phyloP scores from a whole-genome alignment of 2,888 invertebrate genomes.

The Tetranychus truncatus region DNA sequence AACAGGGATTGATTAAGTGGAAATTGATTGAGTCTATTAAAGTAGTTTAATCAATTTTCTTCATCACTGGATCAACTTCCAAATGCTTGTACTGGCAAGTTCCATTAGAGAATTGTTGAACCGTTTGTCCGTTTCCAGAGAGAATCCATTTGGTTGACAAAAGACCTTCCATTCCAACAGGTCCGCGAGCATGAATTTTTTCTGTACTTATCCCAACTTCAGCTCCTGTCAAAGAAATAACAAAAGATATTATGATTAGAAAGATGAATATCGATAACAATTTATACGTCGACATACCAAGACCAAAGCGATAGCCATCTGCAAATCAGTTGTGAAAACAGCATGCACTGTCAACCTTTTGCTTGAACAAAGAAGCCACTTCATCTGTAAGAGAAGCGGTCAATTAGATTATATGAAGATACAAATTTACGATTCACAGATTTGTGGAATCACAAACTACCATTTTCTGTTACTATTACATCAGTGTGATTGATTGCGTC shows the following conservation, averaged over 20 bases:
- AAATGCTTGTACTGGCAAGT: conserved; percentile 16
- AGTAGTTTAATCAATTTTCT: neutral
- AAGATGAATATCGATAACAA: neutral
- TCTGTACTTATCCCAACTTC: conserved; percentile 76
- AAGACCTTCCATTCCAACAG: conserved; percentile 93
- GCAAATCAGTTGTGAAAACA: conserved; percentile 97
- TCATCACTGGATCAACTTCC: neutral
- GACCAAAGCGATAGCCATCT: conserved; percentile 90
- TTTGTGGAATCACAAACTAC: conserved; percentile 37
- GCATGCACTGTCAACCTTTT: conserved; percentile 84
- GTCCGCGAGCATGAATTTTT: conserved; percentile 73
- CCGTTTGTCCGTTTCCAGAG: conserved; percentile 70
- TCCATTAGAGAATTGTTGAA: conserved; percentile 47
- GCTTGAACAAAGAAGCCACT: conserved; percentile 54
- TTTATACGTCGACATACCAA: conserved; percentile 40
- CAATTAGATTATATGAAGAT: conserved; percentile 9
- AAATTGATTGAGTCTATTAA: too few relatives aligned
- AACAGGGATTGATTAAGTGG: too few relatives aligned
- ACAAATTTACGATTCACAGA: too few relatives aligned
- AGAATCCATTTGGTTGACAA: conserved; percentile 94
- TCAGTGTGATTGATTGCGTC: conserved; percentile 90
- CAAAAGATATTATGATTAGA: neutral
- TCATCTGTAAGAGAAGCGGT: neutral
- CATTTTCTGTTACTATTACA: conserved; percentile 80
- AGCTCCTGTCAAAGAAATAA: conserved; percentile 37